Evolutionary conservation across 53 echinoderm and acorn worm genomes (phyloP), one percentile per base, ranked within the genome.

Genomic region (Astropecten irregularis): DNA sequence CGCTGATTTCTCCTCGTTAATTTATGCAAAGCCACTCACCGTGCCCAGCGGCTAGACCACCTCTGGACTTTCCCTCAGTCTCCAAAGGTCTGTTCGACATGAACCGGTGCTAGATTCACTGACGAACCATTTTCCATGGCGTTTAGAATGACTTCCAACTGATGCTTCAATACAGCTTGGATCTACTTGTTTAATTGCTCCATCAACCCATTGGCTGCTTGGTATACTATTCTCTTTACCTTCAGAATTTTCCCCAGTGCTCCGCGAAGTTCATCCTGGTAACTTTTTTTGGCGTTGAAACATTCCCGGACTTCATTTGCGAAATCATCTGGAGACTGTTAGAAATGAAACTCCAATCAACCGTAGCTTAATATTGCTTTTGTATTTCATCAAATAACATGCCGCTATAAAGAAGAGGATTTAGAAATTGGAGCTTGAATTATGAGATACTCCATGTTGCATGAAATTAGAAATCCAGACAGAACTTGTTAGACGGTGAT

Each of bases 1-100:
- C 14, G 15, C 79, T 48, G 47, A 76, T 76, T 76, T 76, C 37
- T 31, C 79, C 46, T 10, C 9, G 20, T 15, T 79, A 62, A 61
- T 79, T 47, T 79, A 79, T 79, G 79, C 79, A 42, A 79, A 79
- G 79, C 79, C 79, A 79, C 79, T 79, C 79, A 27, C 30, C 46
- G 59, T 55, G 60, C 61, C 79, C 48, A 33, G 31, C 42, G 60
- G 79, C 79, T 15, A 40, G 34, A 29, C 61, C 61, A 19, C 61
- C 40, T 59, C 79, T 10, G 39, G 56, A 53, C 59, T 47, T 39
- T 11, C 48, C 28, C 46, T 31, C 25, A 3, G 11, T 54, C 35
- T 49, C 70, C 29, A 30, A 70, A 37, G 73, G 23, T 57, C 40
- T 31, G 36, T 27, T 55, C 57, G 38, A 14, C 26, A 25, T 58